phyloP scores from a whole-genome alignment of 2,888 invertebrate genomes.

The Spodoptera picta region DNA sequence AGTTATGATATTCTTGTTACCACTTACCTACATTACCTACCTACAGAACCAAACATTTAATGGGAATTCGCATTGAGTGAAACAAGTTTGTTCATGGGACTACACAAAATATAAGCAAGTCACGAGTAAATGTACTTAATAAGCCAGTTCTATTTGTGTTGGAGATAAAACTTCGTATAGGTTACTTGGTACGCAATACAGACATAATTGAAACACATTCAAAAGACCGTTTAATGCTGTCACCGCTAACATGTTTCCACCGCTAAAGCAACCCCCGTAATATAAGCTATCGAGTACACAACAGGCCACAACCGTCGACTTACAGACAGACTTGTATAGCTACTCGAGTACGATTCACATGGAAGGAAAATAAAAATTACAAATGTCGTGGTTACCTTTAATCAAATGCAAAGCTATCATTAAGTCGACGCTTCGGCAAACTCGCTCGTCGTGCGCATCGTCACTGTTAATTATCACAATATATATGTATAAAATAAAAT shows the following conservation, averaged over 20 bases:
- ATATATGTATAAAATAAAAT: constrained; percentile 85
- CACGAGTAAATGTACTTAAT: constrained; percentile 1
- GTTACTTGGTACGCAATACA: constrained; percentile 32
- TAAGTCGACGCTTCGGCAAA: constrained; percentile 82
- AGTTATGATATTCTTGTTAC: too few species aligned
- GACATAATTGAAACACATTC: constrained; percentile 63
- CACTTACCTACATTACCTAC: background rate
- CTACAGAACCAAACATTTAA: background rate
- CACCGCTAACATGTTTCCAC: constrained; percentile 72
- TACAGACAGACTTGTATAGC: constrained; percentile 58
- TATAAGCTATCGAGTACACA: constrained; percentile 70
- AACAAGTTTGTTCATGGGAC: constrained; percentile 4
- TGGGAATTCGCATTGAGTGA: background rate
- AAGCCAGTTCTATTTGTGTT: constrained; percentile 21
- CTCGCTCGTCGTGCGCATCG: constrained; percentile 84
- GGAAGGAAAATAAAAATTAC: constrained; percentile 78
- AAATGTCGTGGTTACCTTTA: constrained; percentile 84
- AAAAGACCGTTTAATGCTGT: constrained; percentile 74
- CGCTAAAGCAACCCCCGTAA: constrained; percentile 68
- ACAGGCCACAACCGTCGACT: constrained; percentile 64
- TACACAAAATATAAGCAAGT: constrained; percentile 4
- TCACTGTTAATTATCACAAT: constrained; percentile 88
- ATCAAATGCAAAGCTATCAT: constrained; percentile 87
- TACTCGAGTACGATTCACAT: constrained; percentile 59
- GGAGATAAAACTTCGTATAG: constrained; percentile 28